Evolutionary conservation across 2,888 invertebrate species (phyloP).

Genomic region (Ennomos quercinarius): DNA sequence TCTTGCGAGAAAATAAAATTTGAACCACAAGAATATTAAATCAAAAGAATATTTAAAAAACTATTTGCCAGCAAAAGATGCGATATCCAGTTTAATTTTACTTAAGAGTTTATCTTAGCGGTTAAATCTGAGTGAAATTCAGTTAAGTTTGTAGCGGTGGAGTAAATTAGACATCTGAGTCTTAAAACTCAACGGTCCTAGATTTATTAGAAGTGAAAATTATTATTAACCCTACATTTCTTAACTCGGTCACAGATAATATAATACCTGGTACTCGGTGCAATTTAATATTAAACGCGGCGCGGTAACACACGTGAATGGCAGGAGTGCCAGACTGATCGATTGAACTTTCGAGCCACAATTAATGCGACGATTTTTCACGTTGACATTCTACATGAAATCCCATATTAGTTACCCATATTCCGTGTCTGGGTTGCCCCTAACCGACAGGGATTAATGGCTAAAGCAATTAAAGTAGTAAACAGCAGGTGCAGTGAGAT

Average conservation of each 20-base stretch:
- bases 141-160: too few relatives aligned
- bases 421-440: constrained; percentile 61
- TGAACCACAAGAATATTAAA: too few relatives aligned
- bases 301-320: constrained; percentile 18
- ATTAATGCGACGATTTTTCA: constrained; percentile 45
- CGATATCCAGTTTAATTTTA: too few relatives aligned
- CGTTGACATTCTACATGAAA: constrained; percentile 51
- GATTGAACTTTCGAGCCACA: constrained; percentile 29
- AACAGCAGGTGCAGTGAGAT: constrained; percentile 76
- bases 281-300: constrained; percentile 16
- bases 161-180: too few relatives aligned
- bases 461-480: constrained; percentile 79
- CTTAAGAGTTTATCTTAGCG: too few relatives aligned
- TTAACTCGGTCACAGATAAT: too few relatives aligned
- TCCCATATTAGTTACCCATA: constrained; percentile 52
- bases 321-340: constrained; percentile 24
- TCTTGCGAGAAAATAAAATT: too few relatives aligned
- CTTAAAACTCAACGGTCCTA: too few relatives aligned
- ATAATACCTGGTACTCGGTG: not conserved
- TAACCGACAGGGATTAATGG: constrained; percentile 75
- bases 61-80: too few relatives aligned
- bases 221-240: not conserved
- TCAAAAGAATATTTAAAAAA: too few relatives aligned
- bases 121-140: too few relatives aligned
- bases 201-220: not conserved